Evolutionary conservation across 2,888 invertebrate species (phyloP), one percentile per base, ranked within the genome.

Genomic region (Empis livida): DNA sequence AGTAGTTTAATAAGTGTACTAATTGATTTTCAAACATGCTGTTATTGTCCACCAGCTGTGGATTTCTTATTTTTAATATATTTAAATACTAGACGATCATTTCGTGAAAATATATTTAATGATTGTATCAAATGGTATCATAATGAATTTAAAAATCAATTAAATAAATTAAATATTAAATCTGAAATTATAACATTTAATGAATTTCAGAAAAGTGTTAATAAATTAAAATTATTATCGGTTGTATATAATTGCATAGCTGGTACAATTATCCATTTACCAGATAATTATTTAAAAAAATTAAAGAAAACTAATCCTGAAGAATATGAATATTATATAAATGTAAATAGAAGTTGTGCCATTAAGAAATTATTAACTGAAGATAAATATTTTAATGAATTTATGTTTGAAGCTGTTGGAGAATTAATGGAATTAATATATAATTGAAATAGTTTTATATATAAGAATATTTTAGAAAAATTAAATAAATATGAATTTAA

Each of bases 11-110:
- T 16, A 38, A 79, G 79, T 55, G 53, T 76, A 17, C 57, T 82
- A 10, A 73, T 82, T 2, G 82, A 82, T 61, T 82, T 76, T 56
- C 81, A 81, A 64, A 68, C 78, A 20, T 63, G 73, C 1, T 68
- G 76, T 43, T 80, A 76, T 55, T 73, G 73, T 45, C 78, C 80
- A 2, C 76, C 78, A 3, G 73, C 78, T 11, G 74, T 77, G 17
- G 82, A 83, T 39, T 44, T 57, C 2, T 42, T 53, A n/a, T 40
- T 51, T 10, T 54, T 54, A 38, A 42, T 55, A 11, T 49, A 56
- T 43, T 31, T 55, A 11, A 54, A 52, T 37, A 40, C 54, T 5
- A 41, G 37, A 17, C 47, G 51, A n/a, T 39, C 45, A 10, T n/a
- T 41, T 10, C 13, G 46, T 14, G 27, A 76, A 17, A 38, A 38